These are phyloP conservation scores for Drosophila biarmipes DNA, from an alignment of 1,140 invertebrate species.

Conservation along the genomic window DNA sequence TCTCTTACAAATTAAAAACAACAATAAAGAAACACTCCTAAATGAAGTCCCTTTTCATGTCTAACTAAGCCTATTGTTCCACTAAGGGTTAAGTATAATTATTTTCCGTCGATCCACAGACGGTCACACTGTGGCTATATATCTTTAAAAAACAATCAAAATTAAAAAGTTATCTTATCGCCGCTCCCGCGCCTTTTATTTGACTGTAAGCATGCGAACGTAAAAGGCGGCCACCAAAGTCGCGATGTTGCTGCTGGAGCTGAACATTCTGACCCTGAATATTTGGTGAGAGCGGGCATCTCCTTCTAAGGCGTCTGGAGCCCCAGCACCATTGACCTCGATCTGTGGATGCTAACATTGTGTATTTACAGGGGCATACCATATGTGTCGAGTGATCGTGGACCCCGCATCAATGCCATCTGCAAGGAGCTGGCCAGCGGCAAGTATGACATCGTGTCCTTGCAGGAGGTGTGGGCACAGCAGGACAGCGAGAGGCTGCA, in stretches of 20 bases:
- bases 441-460: slow-evolving; percentile 93
- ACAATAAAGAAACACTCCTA: not conserved
- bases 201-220: slow-evolving; percentile 46
- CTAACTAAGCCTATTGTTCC: not conserved
- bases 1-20: not conserved
- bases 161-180: slow-evolving; percentile 55
- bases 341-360: slow-evolving; percentile 34
- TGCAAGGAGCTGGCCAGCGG: slow-evolving; percentile 89
- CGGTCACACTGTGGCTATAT: slow-evolving; percentile 11
- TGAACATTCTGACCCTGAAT: slow-evolving; percentile 82
- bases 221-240: slow-evolving; percentile 19
- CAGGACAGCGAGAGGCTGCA: slow-evolving; percentile 90
- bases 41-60: not conserved
- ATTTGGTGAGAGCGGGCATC: slow-evolving; percentile 64
- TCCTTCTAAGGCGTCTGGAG: slow-evolving; percentile 16
- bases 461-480: slow-evolving; percentile 96
- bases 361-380: slow-evolving; percentile 91
- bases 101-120: not conserved
- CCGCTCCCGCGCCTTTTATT: slow-evolving; percentile 22
- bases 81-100: not conserved
- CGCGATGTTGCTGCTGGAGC: slow-evolving; percentile 72
- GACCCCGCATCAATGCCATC: slow-evolving; percentile 91
- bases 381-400: slow-evolving; percentile 91
- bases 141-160: slow-evolving; percentile 28
- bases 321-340: slow-evolving; percentile 7